Conservation (phyloP, 1,140 invertebrate genomes). For the Caenorhabditis tropicalis region DNA sequence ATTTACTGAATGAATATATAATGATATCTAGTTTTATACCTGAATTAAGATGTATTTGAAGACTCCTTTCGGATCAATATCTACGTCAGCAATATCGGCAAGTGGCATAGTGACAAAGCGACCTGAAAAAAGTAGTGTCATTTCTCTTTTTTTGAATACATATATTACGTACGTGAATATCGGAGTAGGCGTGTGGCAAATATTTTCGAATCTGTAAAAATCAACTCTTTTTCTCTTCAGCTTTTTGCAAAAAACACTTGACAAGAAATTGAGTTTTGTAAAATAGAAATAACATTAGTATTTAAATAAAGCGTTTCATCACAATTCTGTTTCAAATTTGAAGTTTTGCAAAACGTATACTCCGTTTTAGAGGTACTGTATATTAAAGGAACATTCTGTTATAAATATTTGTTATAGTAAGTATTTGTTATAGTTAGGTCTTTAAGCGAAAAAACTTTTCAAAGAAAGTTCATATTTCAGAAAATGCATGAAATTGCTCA, state of each 20-base stretch:
- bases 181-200: not conserved
- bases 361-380: not conserved
- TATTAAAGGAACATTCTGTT: too few relatives aligned
- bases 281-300: too few relatives aligned
- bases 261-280: too few relatives aligned
- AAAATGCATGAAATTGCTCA: not conserved
- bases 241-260: too few relatives aligned
- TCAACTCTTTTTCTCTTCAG: not conserved
- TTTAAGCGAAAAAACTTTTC: too few relatives aligned
- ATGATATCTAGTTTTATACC: constrained; percentile 74
- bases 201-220: not conserved
- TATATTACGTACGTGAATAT: not conserved
- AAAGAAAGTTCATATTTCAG: too few relatives aligned
- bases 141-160: not conserved
- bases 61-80: constrained; percentile 81
- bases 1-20: not conserved
- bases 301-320: too few relatives aligned
- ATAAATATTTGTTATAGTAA: too few relatives aligned
- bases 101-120: constrained; percentile 61
- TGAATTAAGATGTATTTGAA: constrained; percentile 88
- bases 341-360: not conserved
- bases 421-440: too few relatives aligned
- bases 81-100: constrained; percentile 78
- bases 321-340: not conserved
- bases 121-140: not conserved